phyloP scores from a whole-genome alignment of 2,888 invertebrate species.

The Cynaeus angustus region DNA sequence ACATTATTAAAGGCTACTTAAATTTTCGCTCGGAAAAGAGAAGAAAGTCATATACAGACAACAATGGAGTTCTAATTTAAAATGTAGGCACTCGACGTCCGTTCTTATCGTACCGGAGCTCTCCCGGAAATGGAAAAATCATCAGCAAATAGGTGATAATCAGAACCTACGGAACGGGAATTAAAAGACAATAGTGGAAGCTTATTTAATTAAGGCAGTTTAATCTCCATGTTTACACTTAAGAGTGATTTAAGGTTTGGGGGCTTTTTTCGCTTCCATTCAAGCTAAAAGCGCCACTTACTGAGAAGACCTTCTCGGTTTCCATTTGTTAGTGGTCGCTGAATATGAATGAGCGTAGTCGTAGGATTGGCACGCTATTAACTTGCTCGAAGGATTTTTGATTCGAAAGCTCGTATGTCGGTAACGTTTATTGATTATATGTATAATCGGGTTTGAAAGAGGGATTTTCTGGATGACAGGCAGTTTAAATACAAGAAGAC shows the following conservation, averaged over 20 bases:
- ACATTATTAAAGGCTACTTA: not conserved
- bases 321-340: constrained; percentile 31
- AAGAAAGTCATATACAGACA: not conserved
- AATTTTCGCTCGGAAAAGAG: not conserved
- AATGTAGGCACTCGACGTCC: not conserved
- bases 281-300: constrained; percentile 32
- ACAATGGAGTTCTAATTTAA: not conserved
- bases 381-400: constrained; percentile 20
- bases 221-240: constrained; percentile 13
- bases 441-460: constrained; percentile 3
- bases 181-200: not conserved
- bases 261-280: constrained; percentile 19
- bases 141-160: not conserved
- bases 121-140: constrained; percentile 4
- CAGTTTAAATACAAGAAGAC: constrained; percentile 8
- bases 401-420: constrained; percentile 11
- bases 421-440: constrained; percentile 19
- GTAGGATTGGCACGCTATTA: constrained; percentile 27
- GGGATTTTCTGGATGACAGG: constrained; percentile 13
- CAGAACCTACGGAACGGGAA: not conserved
- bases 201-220: not conserved
- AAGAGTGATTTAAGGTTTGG: not conserved
- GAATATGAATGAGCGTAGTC: constrained; percentile 43
- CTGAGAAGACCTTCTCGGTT: constrained; percentile 22
- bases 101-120: no score